Percentiles rank a stretch among this genome's conserved stretches.
Conservation (phyloP, 1,140 invertebrate genomes). For the Rhopalosiphum padi region DNA sequence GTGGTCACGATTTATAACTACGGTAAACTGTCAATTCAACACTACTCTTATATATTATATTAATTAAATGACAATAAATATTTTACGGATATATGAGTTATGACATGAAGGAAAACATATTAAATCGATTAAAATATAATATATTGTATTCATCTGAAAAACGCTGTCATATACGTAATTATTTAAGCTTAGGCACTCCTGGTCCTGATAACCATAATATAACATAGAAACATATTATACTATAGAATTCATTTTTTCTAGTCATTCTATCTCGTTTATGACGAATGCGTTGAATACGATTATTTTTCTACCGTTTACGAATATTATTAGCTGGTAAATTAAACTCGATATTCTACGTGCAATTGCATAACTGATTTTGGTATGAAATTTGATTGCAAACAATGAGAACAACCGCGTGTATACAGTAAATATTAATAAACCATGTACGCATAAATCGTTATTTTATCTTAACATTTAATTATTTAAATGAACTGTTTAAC, state of each 20-base stretch:
- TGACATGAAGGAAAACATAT: neutral
- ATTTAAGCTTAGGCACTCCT: too few species aligned
- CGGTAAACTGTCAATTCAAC: neutral
- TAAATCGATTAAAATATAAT: neutral
- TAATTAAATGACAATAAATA: neutral
- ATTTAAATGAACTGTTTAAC: neutral
- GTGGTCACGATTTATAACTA: too few species aligned
- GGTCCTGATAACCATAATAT: too few species aligned
- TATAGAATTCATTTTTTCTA: neutral
- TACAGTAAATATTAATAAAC: neutral
- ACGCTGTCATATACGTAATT: neutral
- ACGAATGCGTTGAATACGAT: neutral
- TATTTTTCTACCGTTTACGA: neutral
- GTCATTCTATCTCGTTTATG: neutral
- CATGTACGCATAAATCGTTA: neutral
- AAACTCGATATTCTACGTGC: neutral
- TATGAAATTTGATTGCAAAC: neutral
- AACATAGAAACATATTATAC: neutral
- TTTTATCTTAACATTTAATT: neutral
- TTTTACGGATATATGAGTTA: neutral
- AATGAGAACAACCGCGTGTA: neutral
- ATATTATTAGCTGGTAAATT: neutral
- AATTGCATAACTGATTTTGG: neutral
- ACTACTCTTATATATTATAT: neutral
- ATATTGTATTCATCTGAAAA: too few species aligned